Evolutionary conservation across 2,888 invertebrate species (phyloP).

Genomic region (Cantharis rustica): DNA sequence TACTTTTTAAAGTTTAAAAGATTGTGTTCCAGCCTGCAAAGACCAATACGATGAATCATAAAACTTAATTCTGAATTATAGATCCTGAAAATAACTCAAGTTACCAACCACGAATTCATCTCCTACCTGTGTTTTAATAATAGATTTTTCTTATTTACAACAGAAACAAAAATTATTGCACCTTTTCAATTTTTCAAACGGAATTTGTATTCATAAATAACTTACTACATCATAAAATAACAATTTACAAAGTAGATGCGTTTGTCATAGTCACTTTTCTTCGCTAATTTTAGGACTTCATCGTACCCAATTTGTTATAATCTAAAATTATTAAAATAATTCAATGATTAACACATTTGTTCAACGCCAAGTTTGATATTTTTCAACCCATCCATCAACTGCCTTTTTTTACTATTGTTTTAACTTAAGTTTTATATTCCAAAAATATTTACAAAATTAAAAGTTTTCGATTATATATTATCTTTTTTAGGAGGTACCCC

Average conservation of each 20-base stretch:
- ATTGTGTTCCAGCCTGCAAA: slow-evolving; percentile 17
- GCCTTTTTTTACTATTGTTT: neutral
- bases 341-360: neutral
- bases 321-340: neutral
- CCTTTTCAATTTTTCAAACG: neutral
- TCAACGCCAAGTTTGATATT: neutral
- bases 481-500: too few species aligned
- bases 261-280: neutral
- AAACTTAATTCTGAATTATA: slow-evolving; percentile 25
- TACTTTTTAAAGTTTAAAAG: slow-evolving; percentile 24
- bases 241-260: neutral
- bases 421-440: neutral
- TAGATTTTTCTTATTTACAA: neutral
- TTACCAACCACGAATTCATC: neutral
- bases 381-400: neutral
- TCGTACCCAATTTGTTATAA: neutral
- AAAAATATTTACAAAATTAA: neutral
- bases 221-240: neutral
- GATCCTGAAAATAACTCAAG: neutral
- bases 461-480: neutral
- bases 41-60: slow-evolving; percentile 27
- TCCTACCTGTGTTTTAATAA: neutral
- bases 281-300: neutral
- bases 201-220: neutral
- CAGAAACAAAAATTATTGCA: neutral